phyloP scores from a whole-genome alignment of 2,888 invertebrate species.

The Mimumesa dahlbomi region DNA sequence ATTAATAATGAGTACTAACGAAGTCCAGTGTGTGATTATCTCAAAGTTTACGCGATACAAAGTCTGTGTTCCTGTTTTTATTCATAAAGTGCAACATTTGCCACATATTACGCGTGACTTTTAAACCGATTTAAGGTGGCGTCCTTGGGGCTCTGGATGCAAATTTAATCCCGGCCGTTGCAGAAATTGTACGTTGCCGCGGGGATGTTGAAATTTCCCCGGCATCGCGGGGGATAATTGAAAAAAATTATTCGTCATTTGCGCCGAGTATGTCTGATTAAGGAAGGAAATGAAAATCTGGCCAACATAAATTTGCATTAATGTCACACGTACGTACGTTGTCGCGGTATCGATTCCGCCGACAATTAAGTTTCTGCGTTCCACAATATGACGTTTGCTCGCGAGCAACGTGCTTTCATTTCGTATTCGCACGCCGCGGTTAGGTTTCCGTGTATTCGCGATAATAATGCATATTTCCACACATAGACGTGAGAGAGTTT shows the following conservation, averaged over 20 bases:
- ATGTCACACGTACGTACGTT: conserved; percentile 44
- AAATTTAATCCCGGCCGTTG: no score
- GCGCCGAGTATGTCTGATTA: conserved; percentile 2
- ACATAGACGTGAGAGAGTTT: no score
- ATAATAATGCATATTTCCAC: neutral
- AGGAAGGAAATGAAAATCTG: conserved; percentile 39
- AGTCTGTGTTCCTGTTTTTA: no score
- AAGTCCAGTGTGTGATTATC: no score
- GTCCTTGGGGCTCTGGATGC: no score
- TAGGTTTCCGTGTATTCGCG: neutral
- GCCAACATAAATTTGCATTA: conserved; percentile 41
- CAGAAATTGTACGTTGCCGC: no score
- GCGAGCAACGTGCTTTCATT: neutral
- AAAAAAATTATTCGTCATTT: neutral
- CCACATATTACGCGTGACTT: no score
- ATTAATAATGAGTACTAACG: no score
- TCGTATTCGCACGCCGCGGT: neutral
- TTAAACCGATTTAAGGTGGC: no score
- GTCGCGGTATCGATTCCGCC: conserved; percentile 30
- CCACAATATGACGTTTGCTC: neutral
- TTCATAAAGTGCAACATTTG: no score
- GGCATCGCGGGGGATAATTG: neutral
- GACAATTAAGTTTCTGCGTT: conserved; percentile 18
- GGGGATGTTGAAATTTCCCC: neutral
- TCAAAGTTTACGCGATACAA: no score